phyloP scores from a whole-genome alignment of 2,113 vertebrate species.

The Ciconia stormi region DNA sequence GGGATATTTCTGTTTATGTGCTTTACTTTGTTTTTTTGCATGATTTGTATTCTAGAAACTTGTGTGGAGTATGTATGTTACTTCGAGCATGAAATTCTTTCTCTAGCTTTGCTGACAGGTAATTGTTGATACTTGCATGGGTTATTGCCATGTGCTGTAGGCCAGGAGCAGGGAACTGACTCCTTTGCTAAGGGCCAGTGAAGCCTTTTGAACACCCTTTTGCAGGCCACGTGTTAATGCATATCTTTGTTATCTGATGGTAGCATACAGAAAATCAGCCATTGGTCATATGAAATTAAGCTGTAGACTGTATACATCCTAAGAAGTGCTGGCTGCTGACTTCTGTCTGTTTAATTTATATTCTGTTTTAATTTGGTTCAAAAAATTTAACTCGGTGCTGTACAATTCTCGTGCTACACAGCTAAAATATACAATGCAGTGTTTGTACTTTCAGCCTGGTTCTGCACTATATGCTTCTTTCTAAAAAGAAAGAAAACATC shows the following conservation, averaged over 20 bases:
- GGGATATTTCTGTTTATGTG: neutral
- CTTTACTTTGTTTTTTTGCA: neutral
- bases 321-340: neutral
- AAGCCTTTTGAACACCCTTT: neutral
- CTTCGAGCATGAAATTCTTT: neutral
- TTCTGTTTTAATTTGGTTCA: neutral
- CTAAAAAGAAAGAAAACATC: neutral
- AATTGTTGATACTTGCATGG: neutral
- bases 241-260: neutral
- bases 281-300: neutral
- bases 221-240: neutral
- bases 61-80: neutral
- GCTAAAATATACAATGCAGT: neutral
- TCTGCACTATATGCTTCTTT: neutral
- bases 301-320: neutral
- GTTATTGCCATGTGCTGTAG: neutral
- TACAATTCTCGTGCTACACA: neutral
- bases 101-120: neutral
- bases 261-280: neutral
- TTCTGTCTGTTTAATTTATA: neutral
- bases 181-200: neutral
- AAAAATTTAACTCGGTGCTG: neutral
- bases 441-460: neutral
- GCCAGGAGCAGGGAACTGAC: neutral
- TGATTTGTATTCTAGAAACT: neutral